These are phyloP conservation scores for Tragelaphus scriptus DNA, from an alignment of 2,113 vertebrate genomes.

Conservation along the genomic window DNA sequence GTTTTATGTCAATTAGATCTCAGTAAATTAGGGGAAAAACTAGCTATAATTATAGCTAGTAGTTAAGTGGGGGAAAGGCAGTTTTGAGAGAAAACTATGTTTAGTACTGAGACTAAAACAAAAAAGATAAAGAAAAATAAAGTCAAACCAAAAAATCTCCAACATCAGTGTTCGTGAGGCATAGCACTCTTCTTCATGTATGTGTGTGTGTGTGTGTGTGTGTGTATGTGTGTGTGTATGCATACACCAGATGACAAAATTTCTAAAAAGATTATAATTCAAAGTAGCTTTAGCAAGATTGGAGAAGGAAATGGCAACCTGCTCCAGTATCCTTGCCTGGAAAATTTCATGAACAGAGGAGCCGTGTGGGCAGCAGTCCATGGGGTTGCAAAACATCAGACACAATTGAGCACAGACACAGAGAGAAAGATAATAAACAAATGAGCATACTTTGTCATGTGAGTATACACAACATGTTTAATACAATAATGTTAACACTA, in stretches of 20 bases:
- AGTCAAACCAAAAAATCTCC: background rate
- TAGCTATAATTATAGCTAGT: background rate
- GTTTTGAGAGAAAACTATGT: background rate
- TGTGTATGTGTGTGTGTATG: too few relatives aligned
- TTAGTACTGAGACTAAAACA: background rate
- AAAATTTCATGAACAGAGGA: background rate
- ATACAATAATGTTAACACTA: background rate
- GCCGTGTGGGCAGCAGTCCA: background rate
- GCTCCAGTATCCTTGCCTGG: background rate
- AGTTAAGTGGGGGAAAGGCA: background rate
- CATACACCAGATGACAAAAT: background rate
- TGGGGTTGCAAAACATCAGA: background rate
- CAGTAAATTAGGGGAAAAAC: background rate
- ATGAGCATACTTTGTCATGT: background rate
- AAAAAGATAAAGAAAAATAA: background rate
- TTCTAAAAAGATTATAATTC: background rate
- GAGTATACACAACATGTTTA: background rate
- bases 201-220: too few relatives aligned
- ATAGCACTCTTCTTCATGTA: background rate
- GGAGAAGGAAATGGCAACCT: background rate
- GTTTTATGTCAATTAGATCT: background rate
- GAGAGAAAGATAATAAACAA: background rate
- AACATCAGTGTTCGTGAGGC: background rate
- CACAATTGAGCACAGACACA: background rate
- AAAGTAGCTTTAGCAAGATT: background rate